Percentiles rank a stretch among this genome's conserved stretches.
Evolutionary conservation across 2,797 vertebrate genomes (phyloP).

Genomic region (Lacerta agilis): DNA sequence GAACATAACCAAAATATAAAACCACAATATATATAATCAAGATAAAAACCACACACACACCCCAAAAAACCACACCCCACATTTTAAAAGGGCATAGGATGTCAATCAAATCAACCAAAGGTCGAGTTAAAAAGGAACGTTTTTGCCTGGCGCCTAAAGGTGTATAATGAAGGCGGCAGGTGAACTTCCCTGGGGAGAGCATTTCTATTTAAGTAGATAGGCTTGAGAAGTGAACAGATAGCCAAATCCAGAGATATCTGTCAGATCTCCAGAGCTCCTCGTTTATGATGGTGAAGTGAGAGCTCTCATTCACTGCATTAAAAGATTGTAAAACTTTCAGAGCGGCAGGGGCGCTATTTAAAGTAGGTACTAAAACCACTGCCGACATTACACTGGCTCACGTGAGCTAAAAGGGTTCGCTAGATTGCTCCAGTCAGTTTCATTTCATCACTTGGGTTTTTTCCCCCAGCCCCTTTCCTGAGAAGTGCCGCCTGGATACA

Average conservation of each 20-base stretch:
- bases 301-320: neutral
- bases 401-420: neutral
- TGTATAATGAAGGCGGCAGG: too few relatives aligned
- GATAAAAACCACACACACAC: too few relatives aligned
- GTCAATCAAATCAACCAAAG: too few relatives aligned
- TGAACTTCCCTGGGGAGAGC: too few relatives aligned
- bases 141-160: too few relatives aligned
- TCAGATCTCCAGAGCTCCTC: neutral
- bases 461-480: neutral
- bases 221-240: neutral
- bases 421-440: neutral
- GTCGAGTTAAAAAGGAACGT: too few relatives aligned
- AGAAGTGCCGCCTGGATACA: conserved; percentile 10
- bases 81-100: too few relatives aligned
- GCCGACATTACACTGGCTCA: neutral
- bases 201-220: neutral
- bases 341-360: neutral
- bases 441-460: neutral
- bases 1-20: too few relatives aligned
- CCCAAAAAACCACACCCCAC: too few relatives aligned
- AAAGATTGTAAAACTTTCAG: neutral
- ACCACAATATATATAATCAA: too few relatives aligned
- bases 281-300: neutral
- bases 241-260: neutral
- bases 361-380: neutral